Evolutionary conservation across 2,888 invertebrate species (phyloP), one percentile per base, ranked within the genome.

Genomic region (Petrophora chlorosata): DNA sequence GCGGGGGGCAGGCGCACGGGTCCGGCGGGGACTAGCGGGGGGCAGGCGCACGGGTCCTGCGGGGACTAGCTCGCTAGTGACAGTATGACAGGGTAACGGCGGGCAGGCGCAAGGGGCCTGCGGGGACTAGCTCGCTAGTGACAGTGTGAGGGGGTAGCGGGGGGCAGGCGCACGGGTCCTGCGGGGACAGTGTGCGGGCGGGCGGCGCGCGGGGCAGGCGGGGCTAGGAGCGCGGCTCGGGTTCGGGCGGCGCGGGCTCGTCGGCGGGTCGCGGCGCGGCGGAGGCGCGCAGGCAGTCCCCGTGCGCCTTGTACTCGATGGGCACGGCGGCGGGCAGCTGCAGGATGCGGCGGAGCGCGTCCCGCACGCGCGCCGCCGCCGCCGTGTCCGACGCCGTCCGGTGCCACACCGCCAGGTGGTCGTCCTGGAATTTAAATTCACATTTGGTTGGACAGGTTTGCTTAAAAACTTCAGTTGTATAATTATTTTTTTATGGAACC

Each of bases 391-490:
- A 93, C 41, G 99, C 97, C 63, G 97, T 98, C 83, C 96, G 94
- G 89, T 99, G 99, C 99, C 99, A 99, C 70, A 99, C 94, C 61
- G 98, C 97, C 73, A 99, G 93, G 79, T 98, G 95, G 80, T 98
- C 99, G 89, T 99, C 99, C 96, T 97, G 76, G 2, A 65, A 67
- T 38, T 8, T 1, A 19, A 19, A 12, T 12, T n/a, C 12, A 14
- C 14, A 34, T 29, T 14, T 14, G 1, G 5, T n/a, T n/a, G n/a
- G n/a, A n/a, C n/a, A n/a, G n/a, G n/a, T n/a, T n/a, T n/a, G n/a
- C n/a, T n/a, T n/a, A n/a, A n/a, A n/a, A n/a, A n/a, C n/a, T n/a
- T n/a, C n/a, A n/a, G n/a, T n/a, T n/a, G n/a, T n/a, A n/a, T n/a
- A n/a, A n/a, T n/a, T n/a, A n/a, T n/a, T n/a, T n/a, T n/a, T n/a